phyloP scores from a whole-genome alignment of 2,888 invertebrate species.

The Sarcophaga variegata region DNA sequence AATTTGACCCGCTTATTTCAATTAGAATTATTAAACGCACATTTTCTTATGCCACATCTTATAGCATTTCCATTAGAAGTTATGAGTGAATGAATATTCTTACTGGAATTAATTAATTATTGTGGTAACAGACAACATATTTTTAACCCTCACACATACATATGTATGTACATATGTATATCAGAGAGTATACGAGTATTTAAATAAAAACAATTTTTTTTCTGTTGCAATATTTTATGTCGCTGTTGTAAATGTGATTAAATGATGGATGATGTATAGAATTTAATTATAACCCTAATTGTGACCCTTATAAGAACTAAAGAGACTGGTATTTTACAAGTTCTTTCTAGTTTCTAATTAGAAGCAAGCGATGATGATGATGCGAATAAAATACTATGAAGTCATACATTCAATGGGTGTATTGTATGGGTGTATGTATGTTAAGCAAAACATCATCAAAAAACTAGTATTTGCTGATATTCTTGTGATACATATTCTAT shows the following conservation, averaged over 20 bases:
- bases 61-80: constrained; percentile 62
- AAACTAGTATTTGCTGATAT: neutral
- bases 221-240: constrained; percentile 41
- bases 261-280: constrained; percentile 80
- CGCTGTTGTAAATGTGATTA: constrained; percentile 68
- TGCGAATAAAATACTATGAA: neutral
- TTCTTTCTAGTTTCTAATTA: neutral
- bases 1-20: constrained; percentile 80
- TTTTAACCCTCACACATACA: constrained; percentile 59
- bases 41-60: constrained; percentile 60
- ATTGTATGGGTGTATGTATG: too few species aligned
- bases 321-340: neutral
- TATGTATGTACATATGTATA: neutral
- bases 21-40: constrained; percentile 60
- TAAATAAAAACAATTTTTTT: constrained; percentile 15
- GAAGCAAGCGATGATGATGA: neutral
- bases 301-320: constrained; percentile 76
- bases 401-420: neutral
- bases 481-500: neutral
- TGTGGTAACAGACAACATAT: constrained; percentile 74
- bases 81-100: constrained; percentile 52
- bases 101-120: constrained; percentile 69
- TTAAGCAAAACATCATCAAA: neutral
- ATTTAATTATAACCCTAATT: constrained; percentile 77
- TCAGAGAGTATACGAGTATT: too few species aligned